Evolutionary conservation across 2,113 vertebrate genomes (phyloP).

Genomic region (Cavia aperea): DNA sequence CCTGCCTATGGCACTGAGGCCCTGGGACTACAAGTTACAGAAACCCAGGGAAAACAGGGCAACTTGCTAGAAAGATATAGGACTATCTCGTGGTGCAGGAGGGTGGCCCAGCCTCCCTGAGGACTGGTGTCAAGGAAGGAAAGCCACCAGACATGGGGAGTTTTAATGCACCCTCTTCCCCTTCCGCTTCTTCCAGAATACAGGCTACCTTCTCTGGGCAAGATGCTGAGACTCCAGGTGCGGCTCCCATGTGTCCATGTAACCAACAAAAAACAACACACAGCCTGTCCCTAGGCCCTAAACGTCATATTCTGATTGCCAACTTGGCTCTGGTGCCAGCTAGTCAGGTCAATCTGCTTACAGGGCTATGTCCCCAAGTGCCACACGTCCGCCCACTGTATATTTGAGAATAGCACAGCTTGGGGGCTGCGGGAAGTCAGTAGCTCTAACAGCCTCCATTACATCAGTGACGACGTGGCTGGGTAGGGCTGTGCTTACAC

Average conservation of each 20-base stretch:
- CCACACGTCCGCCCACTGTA: rapidly evolving
- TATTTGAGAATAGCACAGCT: not conserved
- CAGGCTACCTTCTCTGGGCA: not conserved
- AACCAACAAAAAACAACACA: rapidly evolving
- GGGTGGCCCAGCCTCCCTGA: not conserved
- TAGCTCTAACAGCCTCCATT: not conserved
- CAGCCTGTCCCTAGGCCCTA: not conserved
- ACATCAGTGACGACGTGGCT: not conserved
- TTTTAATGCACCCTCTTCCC: rapidly evolving
- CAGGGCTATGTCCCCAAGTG: not conserved
- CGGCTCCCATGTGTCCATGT: not conserved
- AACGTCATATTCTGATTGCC: not conserved
- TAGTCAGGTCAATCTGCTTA: not conserved
- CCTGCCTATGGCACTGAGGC: not conserved
- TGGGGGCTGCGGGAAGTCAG: rapidly evolving
- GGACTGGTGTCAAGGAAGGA: not conserved
- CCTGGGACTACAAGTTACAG: not conserved
- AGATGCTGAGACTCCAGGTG: not conserved
- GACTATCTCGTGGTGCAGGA: not conserved
- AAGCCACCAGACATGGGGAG: not conserved
- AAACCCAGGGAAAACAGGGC: not conserved
- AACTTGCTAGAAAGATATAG: not conserved
- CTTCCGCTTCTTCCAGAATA: not conserved
- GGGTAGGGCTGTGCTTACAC: not conserved
- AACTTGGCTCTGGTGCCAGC: not conserved